Evolutionary conservation across 2,797 vertebrate genomes (phyloP), one percentile per base, ranked within the genome.

Genomic region (Aselliscus stoliczkanus): DNA sequence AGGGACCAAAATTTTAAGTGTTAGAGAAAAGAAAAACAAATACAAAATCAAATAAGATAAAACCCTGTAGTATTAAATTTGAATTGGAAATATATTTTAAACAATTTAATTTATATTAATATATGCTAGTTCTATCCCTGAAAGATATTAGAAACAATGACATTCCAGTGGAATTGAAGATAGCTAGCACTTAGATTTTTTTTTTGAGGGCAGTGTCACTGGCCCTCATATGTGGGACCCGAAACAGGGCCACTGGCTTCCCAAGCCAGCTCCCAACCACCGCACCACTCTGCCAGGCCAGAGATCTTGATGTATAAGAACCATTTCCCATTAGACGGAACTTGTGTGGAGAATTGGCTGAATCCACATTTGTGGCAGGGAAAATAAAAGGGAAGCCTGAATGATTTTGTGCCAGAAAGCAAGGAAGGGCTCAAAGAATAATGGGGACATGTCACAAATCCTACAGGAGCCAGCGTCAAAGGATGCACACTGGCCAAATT

Each of bases 61-160:
- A 80, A 54, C 29, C 18, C 27, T 76, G 18, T 37, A 73, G 54
- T 62, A 67, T 60, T 82, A 83, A 77, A 83, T 82, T 89, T 90
- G 34, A 87, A 82, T 90, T 79, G 31, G 4, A 87, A 83, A 60
- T 47, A 50, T 62, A 86, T 72, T 90, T 95, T 90, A 89, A 95
- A 92, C 31, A 94, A 83, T 87, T 92, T 39, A 67, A 39, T 79
- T 87, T 34, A 90, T 87, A 73, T 67, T 86, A 93, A 92, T 87
- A 87, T 60, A 60, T 77, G 34, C n/a, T 79, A 82, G 25, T 27
- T 94, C 21, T 86, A 29, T 82, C 29, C 29, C 23, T 86, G 54
- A 89, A 82, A 92, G 44, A 5, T 86, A 89, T 73, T 58, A 64
- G 39, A 81, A 85, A 14, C 34, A 89, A 81, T 81, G 60, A 64